Conservation (phyloP, 2,797 vertebrate genomes). For the Sternarchorhynchus goeldii region DNA sequence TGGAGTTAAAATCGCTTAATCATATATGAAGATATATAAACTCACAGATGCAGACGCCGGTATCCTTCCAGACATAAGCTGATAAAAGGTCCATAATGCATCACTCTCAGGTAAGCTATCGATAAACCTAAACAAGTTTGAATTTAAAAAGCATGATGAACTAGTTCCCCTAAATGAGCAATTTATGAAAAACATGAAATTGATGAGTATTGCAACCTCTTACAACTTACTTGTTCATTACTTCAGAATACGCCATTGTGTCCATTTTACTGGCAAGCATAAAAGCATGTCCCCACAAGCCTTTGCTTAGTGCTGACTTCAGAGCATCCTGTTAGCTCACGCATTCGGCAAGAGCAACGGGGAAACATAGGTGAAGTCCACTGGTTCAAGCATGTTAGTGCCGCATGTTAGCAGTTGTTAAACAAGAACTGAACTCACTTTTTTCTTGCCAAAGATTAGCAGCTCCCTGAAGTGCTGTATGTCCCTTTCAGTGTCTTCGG, state of each 20-base stretch:
- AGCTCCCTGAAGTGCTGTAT: conserved; percentile 1
- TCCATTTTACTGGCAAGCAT: conserved; percentile 27
- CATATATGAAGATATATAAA: background rate
- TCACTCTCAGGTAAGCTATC: conserved; percentile 12
- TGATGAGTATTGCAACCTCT: background rate
- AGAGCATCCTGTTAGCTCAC: conserved; percentile 10
- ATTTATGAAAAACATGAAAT: too few relatives aligned
- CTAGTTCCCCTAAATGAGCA: background rate
- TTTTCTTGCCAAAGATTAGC: conserved; percentile 19
- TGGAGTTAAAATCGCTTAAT: background rate
- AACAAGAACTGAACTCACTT: background rate
- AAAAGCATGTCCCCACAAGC: conserved; percentile 23
- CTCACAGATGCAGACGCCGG: conserved; percentile 10
- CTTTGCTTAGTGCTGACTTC: conserved; percentile 13
- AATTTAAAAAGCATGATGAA: background rate
- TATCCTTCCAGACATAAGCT: conserved; percentile 21
- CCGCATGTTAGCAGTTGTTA: background rate
- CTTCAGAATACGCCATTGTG: conserved; percentile 1
- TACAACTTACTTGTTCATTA: conserved; percentile 27
- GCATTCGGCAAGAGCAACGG: background rate
- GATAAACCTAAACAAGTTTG: conserved; percentile 2
- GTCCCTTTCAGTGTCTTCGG: conserved; percentile 2
- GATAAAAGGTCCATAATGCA: conserved; percentile 10
- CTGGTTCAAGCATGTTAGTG: background rate
- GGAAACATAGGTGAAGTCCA: background rate